These are phyloP conservation scores for Rotaria magnacalcarata DNA, from an alignment of 2,888 invertebrate genomes.

Conservation along the genomic window DNA sequence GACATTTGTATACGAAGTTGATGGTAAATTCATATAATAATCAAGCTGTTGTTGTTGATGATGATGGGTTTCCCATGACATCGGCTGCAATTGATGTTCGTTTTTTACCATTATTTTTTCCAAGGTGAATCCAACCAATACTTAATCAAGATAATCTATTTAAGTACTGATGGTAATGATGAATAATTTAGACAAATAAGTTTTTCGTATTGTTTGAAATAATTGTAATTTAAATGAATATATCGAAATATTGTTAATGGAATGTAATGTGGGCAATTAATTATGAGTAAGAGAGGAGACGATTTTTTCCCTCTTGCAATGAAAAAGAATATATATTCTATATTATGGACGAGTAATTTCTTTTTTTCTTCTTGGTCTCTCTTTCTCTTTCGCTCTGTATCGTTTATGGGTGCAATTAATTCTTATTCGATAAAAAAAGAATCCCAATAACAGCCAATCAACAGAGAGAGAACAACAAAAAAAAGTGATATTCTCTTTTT, in stretches of 20 bases:
- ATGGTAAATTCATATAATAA: neutral
- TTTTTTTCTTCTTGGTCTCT: neutral
- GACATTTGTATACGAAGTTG: conserved; percentile 31
- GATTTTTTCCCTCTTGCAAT: neutral
- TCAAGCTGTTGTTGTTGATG: conserved; percentile 24
- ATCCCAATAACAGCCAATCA: neutral
- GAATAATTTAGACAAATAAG: neutral
- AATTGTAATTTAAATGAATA: neutral
- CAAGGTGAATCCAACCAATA: neutral
- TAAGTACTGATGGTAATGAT: neutral
- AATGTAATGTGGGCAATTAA: conserved; percentile 27
- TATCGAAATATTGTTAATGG: conserved; percentile 22
- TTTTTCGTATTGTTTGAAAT: neutral
- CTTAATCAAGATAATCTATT: neutral
- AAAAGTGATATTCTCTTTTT: neutral
- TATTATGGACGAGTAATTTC: neutral
- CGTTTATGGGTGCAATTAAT: neutral
- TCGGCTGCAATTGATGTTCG: conserved; percentile 8
- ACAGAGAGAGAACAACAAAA: neutral
- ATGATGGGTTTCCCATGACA: neutral
- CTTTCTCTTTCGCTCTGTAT: neutral
- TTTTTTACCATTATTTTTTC: neutral
- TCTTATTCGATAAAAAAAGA: conserved; percentile 13
- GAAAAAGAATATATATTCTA: neutral
- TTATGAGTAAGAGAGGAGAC: conserved; percentile 18